These are phyloP conservation scores for Agapornis canus DNA, from an alignment of 2,797 vertebrate species.

Conservation along the genomic window DNA sequence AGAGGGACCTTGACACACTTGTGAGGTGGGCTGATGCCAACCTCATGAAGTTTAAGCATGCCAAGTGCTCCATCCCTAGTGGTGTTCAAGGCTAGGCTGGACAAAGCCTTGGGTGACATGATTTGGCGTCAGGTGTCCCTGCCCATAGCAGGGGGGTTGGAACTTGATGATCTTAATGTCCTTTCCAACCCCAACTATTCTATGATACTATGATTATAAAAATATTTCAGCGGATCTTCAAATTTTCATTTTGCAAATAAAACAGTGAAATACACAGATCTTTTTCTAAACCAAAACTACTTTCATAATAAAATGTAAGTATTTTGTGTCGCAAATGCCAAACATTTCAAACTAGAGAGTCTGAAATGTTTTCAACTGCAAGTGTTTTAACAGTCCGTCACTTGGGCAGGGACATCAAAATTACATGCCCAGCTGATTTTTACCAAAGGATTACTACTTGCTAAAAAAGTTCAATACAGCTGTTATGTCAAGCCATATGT, in stretches of 20 bases:
- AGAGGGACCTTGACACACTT: no score
- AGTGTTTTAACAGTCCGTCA: not conserved
- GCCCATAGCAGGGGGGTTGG: not conserved
- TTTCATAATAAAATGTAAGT: not conserved
- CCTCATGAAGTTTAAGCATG: no score
- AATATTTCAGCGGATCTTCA: not conserved
- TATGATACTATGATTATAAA: not conserved
- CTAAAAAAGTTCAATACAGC: slow-evolving; percentile 36
- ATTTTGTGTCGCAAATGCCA: not conserved
- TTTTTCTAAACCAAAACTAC: not conserved
- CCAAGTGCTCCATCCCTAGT: no score
- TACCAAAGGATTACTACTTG: slow-evolving; percentile 52
- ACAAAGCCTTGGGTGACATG: no score
- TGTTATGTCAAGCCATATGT: slow-evolving; percentile 45
- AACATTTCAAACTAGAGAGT: not conserved
- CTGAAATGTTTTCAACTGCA: not conserved
- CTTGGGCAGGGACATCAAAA: not conserved
- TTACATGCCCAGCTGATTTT: not conserved
- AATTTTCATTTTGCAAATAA: not conserved
- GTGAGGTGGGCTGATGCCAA: no score
- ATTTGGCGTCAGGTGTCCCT: no score
- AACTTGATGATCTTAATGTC: not conserved
- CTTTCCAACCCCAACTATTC: not conserved
- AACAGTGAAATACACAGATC: not conserved
- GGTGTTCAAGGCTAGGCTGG: no score